phyloP scores from a whole-genome alignment of 2,113 vertebrate species.

The Motacilla tschutschensis region DNA sequence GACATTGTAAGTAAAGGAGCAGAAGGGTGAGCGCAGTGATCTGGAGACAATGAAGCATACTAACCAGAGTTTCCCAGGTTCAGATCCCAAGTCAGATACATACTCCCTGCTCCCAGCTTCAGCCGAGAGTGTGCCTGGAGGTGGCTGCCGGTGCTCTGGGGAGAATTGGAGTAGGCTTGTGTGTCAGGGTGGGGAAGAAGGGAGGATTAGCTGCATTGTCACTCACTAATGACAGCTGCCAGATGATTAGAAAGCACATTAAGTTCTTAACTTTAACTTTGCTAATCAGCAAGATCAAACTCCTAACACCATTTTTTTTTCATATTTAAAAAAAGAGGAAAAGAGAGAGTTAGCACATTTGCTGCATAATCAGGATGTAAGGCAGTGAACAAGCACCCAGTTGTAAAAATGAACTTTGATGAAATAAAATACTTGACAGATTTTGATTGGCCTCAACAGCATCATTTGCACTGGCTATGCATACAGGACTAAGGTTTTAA shows the following conservation, averaged over 20 bases:
- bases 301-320: background rate
- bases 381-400: background rate
- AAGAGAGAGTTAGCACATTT: background rate
- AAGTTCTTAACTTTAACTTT: constrained; percentile 36
- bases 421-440: background rate
- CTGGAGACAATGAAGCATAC: background rate
- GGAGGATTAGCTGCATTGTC: constrained; percentile 43
- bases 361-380: background rate
- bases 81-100: background rate
- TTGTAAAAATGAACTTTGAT: background rate
- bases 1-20: constrained; percentile 7
- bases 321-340: background rate
- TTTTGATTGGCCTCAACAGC: background rate
- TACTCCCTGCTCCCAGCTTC: background rate
- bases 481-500: background rate
- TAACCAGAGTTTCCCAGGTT: constrained; percentile 40
- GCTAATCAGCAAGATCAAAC: constrained; percentile 47
- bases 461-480: background rate
- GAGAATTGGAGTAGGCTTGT: background rate
- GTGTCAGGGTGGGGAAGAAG: background rate
- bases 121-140: background rate
- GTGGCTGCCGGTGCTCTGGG: background rate
- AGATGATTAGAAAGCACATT: constrained; percentile 46
- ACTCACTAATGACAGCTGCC: constrained; percentile 49
- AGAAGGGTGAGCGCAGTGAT: background rate